Percentiles rank a stretch among this genome's conserved stretches.
These are phyloP conservation scores for Nomia melanderi DNA, from an alignment of 1,140 invertebrate species.

Conservation along the genomic window DNA sequence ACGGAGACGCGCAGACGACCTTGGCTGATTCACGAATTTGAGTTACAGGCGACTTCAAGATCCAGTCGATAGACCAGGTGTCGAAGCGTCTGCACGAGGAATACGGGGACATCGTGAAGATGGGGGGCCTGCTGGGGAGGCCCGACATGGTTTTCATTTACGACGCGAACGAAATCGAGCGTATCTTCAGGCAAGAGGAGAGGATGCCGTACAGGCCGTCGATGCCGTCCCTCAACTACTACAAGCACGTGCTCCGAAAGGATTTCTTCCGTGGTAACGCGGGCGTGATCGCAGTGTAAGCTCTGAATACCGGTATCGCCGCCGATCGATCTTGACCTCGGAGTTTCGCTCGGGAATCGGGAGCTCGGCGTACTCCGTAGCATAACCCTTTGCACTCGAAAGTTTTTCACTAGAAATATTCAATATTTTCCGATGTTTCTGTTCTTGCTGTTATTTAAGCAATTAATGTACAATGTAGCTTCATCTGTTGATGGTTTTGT, in stretches of 20 bases:
- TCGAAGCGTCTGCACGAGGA: conserved; percentile 84
- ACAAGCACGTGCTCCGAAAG: conserved; percentile 87
- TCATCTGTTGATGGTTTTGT: too few relatives aligned
- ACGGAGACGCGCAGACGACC: too few relatives aligned
- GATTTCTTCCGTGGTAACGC: conserved; percentile 87
- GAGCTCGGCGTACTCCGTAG: too few relatives aligned
- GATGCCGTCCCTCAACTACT: conserved; percentile 89
- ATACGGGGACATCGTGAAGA: conserved; percentile 88
- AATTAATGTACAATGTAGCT: too few relatives aligned
- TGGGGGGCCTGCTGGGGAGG: conserved; percentile 87
- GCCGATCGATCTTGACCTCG: neutral
- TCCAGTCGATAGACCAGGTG: conserved; percentile 88
- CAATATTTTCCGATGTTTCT: too few relatives aligned
- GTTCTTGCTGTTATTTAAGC: too few relatives aligned
- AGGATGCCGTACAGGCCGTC: conserved; percentile 88
- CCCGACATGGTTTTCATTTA: conserved; percentile 91
- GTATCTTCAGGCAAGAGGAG: conserved; percentile 88
- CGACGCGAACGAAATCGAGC: conserved; percentile 88
- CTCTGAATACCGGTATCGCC: conserved; percentile 51
- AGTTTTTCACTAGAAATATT: too few relatives aligned
- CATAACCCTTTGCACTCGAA: too few relatives aligned
- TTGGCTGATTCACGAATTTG: neutral
- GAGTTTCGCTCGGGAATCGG: too few relatives aligned
- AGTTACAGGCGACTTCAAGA: conserved; percentile 86
- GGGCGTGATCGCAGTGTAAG: conserved; percentile 91